Conservation (phyloP, 2,113 vertebrate species). For the Protomyctophum bolini region DNA sequence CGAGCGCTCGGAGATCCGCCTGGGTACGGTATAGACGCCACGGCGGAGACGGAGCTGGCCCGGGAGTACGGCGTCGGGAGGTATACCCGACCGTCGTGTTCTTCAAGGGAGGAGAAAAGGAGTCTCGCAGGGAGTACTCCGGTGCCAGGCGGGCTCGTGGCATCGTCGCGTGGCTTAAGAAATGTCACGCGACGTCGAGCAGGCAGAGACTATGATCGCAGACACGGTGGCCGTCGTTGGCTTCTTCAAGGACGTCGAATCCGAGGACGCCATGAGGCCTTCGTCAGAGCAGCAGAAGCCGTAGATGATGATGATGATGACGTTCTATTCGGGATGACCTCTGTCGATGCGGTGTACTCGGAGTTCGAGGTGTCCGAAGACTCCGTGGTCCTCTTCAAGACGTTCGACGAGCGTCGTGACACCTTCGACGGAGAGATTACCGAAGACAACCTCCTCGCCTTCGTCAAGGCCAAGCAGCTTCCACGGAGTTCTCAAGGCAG, state of each 20-base stretch:
- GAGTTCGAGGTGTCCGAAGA: conserved; percentile 89
- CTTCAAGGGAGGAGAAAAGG: conserved; percentile 91
- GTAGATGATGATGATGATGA: conserved; percentile 78
- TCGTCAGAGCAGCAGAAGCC: conserved; percentile 86
- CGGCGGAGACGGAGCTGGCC: conserved; percentile 92
- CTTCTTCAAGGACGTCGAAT: conserved; percentile 91
- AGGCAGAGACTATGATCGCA: conserved; percentile 83
- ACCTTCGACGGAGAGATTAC: conserved; percentile 90
- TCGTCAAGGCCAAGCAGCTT: conserved; percentile 93
- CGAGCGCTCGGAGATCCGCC: conserved; percentile 86
- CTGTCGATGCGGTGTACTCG: conserved; percentile 80
- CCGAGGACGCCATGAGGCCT: conserved; percentile 85
- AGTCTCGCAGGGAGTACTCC: conserved; percentile 90
- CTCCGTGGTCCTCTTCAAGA: conserved; percentile 91
- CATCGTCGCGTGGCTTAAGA: conserved; percentile 94
- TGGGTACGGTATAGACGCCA: conserved; percentile 96
- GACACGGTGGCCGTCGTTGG: conserved; percentile 91
- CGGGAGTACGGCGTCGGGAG: conserved; percentile 91
- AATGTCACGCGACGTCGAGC: conserved; percentile 88
- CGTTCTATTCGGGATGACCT: conserved; percentile 89
- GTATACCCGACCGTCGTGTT: conserved; percentile 99
- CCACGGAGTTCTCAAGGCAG: conserved; percentile 98
- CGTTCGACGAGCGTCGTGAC: conserved; percentile 97
- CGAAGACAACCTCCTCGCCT: conserved; percentile 87
- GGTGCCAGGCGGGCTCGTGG: conserved; percentile 96